Conservation (phyloP, 2,888 invertebrate species). For the Willowsia nigromaculata region DNA sequence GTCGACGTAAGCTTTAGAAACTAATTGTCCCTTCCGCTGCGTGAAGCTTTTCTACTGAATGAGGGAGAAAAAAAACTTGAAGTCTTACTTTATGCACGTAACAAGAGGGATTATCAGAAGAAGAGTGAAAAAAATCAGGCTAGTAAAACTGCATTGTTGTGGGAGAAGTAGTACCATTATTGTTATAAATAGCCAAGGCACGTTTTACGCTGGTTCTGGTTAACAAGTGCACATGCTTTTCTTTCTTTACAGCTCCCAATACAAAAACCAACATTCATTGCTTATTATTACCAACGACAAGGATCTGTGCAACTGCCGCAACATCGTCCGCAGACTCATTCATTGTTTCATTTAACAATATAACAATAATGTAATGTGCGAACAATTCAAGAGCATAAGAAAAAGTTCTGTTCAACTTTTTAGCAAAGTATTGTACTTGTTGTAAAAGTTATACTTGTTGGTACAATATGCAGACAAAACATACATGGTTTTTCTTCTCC, state of each 20-base stretch:
- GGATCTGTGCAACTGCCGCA: constrained; percentile 40
- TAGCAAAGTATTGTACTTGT: constrained; percentile 2
- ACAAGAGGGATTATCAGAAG: constrained; percentile 1
- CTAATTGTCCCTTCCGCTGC: constrained; percentile 62
- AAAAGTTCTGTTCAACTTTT: neutral
- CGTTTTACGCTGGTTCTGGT: constrained; percentile 23
- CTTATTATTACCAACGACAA: constrained; percentile 32
- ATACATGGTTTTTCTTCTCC: neutral
- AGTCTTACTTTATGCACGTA: neutral
- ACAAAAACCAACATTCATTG: neutral
- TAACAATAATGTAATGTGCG: constrained; percentile 53
- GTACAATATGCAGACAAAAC: neutral
- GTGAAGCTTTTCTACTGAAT: constrained; percentile 36
- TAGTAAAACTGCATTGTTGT: constrained; percentile 43
- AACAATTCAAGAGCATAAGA: neutral
- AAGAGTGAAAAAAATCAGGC: constrained; percentile 46
- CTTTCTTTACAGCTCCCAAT: neutral
- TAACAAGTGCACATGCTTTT: constrained; percentile 26
- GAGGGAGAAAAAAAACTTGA: constrained; percentile 37
- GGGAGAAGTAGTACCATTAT: neutral
- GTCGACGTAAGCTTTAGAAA: neutral
- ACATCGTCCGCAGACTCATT: constrained; percentile 27
- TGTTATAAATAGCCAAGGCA: constrained; percentile 59
- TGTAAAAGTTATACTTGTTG: neutral
- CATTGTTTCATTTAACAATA: constrained; percentile 52